Base-by-base conservation (phyloP, 2,113 vertebrate species). In the Ctenomys sociabilis region DNA sequence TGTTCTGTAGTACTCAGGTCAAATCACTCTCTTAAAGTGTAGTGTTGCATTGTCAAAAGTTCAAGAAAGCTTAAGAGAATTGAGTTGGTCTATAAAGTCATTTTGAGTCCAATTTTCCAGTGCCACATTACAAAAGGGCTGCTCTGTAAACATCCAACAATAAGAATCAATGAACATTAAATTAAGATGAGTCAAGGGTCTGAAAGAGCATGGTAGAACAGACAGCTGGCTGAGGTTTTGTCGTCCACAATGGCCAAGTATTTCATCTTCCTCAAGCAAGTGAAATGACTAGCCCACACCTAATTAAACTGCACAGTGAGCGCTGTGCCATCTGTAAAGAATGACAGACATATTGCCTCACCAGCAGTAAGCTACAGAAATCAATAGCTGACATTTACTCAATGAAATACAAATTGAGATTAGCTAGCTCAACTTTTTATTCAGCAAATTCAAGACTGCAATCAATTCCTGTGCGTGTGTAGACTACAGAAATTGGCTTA, bases 361-460 rank as follows among this genome's bases (percentile, higher is more conserved):
- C 95, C 94, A 89, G 97, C 83, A 85, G 80, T 96, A 97, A 98
- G 68, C 96, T 97, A 95, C 90, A 96, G 91, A 97, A 97, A 98
- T 98, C 98, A 96, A 98, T 98, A 97, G 97, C 95, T 98, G 98
- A 97, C 98, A 98, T 97, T 98, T 98, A 98, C 96, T 98, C 97
- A 63, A 98, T 98, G 97, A 98, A 97, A 98, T 98, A 98, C 98
- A 98, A 98, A 98, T 97, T 97, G 97, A 98, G 96, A 98, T 98
- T 97, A 98, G 98, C 95, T 97, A 96, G 95, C 95, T 98, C 97
- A 95, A 92, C 97, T 98, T 98, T 98, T 97, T 95, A 97, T 97
- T 98, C 97, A 95, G 97, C 98, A 98, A 97, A 98, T 97, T 97
- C 96, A 45, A 97, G 97, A 68, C 91, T 96, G 95, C 94, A 98